Evolutionary conservation across 2,888 invertebrate species (phyloP).

Genomic region (Synergus laeviventris): DNA sequence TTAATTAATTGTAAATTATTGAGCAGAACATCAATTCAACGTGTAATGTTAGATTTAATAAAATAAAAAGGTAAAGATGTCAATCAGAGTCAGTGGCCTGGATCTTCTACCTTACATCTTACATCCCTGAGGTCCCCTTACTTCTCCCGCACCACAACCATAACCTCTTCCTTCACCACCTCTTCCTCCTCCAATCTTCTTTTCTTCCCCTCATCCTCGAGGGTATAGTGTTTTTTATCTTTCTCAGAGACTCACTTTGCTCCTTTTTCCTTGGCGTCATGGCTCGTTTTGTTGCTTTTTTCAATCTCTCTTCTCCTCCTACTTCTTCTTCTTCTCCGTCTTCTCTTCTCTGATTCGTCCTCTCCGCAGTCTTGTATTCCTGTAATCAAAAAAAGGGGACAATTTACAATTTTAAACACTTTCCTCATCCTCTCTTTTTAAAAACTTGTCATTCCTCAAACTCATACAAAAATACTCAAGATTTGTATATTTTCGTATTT

Average conservation of each 20-base stretch:
- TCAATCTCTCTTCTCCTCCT: conserved; percentile 50
- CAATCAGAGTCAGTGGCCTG: conserved; percentile 46
- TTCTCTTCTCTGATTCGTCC: conserved; percentile 39
- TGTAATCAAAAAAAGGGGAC: conserved; percentile 3
- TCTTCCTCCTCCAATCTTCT: conserved; percentile 34
- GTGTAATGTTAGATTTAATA: conserved; percentile 8
- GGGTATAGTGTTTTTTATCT: conserved; percentile 45
- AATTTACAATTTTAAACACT: conserved; percentile 1
- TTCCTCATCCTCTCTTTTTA: background rate
- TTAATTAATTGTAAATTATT: background rate
- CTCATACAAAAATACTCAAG: background rate
- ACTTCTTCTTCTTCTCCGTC: conserved; percentile 34
- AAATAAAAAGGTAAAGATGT: conserved; percentile 15
- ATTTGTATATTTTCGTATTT: background rate
- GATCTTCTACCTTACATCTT: conserved; percentile 60
- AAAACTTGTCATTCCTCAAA: background rate
- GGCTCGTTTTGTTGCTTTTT: conserved; percentile 65
- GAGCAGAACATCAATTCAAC: background rate
- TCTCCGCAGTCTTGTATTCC: background rate
- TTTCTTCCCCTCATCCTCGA: conserved; percentile 46
- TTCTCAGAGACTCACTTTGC: conserved; percentile 48
- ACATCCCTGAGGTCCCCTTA: conserved; percentile 59
- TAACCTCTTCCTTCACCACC: conserved; percentile 44
- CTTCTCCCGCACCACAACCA: conserved; percentile 42
- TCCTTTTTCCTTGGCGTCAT: conserved; percentile 62